Base-by-base conservation (phyloP, 2,888 invertebrate species). In the Dryocosmus kuriphilus region DNA sequence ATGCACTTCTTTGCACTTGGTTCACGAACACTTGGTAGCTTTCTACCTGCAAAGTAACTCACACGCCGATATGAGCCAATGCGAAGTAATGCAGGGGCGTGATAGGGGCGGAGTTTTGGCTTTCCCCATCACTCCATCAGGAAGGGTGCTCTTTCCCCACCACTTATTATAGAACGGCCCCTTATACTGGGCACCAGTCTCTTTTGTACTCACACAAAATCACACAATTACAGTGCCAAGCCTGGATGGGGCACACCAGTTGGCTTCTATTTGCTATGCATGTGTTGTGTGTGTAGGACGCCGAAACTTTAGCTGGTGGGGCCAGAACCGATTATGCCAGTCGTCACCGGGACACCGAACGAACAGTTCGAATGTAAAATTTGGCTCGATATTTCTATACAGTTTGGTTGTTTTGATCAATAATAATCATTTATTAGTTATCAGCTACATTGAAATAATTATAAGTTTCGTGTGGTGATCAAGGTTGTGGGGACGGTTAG, bases 241-340 rank as follows among this genome's bases (percentile, higher is more conserved):
- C 57, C 24, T 14, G 57, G 57, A 57, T 57, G 24, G 57, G 57
- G 4, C 11, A 57, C 24, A 24, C 57, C 57, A 14, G 57, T 57
- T 24, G 24, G 24, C 22, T 57, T 22, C 22, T 57, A 22, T 24
- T 24, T 24, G 8, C 57, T 24, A n/a, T n/a, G n/a, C n/a, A n/a
- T n/a, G n/a, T n/a, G 8, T 57, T 57, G n/a, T 24, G 14, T 51
- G 63, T 63, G 63, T 61, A 24, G 9, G 14, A 30, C 51, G 41
- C 6, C 51, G 57, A 38, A 60, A 63, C 27, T 32, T 27, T 46
- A 60, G 57, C 19, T 51, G 57, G 60, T 67, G 77, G 75, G 74
- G 77, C 57, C 62, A 67, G 35, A 80, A 61, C 41, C 32, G 35
- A 61, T 62, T 27, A 14, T 41, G 41, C 14, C 75, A 38, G 65